Conservation (phyloP, 2,888 invertebrate genomes). For the Lasioglossum marginatum region DNA sequence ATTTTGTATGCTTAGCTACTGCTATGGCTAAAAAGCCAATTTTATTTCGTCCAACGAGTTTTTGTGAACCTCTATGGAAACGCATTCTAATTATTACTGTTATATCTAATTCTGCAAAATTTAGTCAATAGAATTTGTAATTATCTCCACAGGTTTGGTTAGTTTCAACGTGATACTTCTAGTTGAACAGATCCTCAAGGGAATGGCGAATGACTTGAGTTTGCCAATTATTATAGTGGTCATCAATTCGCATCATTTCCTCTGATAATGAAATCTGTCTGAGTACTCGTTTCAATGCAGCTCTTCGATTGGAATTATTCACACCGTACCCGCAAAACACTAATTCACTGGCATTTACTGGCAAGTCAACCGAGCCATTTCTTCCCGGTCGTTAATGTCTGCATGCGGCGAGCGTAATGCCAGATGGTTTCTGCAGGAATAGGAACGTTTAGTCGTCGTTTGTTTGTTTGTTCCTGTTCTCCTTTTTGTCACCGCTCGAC, state of each 20-base stretch:
- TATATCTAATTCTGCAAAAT: neutral
- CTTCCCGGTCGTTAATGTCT: slow-evolving; percentile 9
- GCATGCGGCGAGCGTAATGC: slow-evolving; percentile 25
- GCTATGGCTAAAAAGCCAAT: neutral
- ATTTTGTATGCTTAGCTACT: neutral
- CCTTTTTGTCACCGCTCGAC: slow-evolving; percentile 11
- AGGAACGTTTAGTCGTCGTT: slow-evolving; percentile 31
- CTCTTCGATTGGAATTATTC: neutral
- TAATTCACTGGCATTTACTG: slow-evolving; percentile 65
- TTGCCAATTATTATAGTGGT: neutral
- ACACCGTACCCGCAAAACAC: slow-evolving; percentile 41
- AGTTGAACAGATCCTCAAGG: neutral
- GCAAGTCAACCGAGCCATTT: slow-evolving; percentile 30
- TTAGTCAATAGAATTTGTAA: neutral
- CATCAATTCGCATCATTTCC: neutral
- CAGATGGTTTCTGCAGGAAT: slow-evolving; percentile 20
- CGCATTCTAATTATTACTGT: neutral
- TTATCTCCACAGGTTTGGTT: neutral
- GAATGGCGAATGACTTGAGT: neutral
- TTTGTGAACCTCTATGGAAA: neutral
- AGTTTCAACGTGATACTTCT: too few relatives aligned
- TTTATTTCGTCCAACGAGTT: neutral
- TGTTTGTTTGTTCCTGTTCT: slow-evolving; percentile 32
- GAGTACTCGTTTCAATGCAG: neutral
- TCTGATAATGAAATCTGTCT: neutral